phyloP scores from a whole-genome alignment of 2,888 invertebrate genomes.

The Horisme vitalbata region DNA sequence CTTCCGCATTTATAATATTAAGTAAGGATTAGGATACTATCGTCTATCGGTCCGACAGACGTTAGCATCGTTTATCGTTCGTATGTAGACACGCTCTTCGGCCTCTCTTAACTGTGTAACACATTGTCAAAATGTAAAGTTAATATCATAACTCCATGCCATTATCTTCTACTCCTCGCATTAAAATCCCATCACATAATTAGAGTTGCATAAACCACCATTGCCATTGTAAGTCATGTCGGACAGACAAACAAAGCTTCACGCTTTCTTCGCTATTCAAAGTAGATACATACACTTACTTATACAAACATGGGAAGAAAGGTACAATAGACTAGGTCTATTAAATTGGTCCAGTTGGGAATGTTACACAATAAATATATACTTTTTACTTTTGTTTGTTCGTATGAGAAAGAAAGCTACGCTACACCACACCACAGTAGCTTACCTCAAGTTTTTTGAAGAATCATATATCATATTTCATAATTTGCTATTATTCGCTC shows the following conservation, averaged over 20 bases:
- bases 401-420: constrained; percentile 9
- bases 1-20: no score
- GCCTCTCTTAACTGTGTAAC: no score
- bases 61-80: no score
- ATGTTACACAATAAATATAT: constrained; percentile 18
- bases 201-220: constrained; percentile 30
- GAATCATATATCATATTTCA: no score
- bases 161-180: constrained; percentile 1
- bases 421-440: neutral
- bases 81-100: no score
- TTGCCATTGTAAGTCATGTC: constrained; percentile 17
- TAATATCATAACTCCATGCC: neutral
- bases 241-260: constrained; percentile 29
- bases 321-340: constrained; percentile 28
- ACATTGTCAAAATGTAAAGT: no score
- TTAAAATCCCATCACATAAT: constrained; percentile 22
- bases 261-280: constrained; percentile 35
- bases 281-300: no score
- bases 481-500: no score
- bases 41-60: no score
- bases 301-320: constrained; percentile 37
- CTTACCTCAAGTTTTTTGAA: no score
- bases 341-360: constrained; percentile 19
- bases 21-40: no score
- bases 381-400: constrained; percentile 1